These are phyloP conservation scores for Cetoscarus ocellatus DNA, from an alignment of 2,797 vertebrate genomes.

Conservation along the genomic window DNA sequence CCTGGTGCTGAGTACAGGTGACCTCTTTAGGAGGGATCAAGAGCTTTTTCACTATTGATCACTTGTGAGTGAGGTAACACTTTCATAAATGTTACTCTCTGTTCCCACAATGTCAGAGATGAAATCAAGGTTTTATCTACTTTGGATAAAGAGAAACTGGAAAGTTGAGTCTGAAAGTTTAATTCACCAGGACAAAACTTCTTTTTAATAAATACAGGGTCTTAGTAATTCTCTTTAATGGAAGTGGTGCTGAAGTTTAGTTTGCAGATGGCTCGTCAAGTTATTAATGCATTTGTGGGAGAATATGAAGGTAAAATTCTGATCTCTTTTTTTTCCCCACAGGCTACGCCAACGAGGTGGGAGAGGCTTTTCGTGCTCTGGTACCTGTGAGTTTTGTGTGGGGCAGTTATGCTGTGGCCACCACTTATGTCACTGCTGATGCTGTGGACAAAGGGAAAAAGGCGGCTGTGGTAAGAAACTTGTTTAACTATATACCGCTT, in stretches of 20 bases:
- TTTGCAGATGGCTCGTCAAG: not conserved
- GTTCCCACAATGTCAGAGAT: conserved; percentile 11
- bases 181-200: not conserved
- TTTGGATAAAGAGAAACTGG: not conserved
- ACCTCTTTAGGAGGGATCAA: conserved; percentile 41
- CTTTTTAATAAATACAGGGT: not conserved
- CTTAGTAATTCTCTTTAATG: not conserved
- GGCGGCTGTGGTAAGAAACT: conserved; percentile 87
- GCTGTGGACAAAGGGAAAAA: conserved; percentile 94
- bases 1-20: not conserved
- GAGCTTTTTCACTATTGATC: conserved; percentile 28
- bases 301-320: conserved; percentile 6
- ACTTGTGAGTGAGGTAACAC: conserved; percentile 15
- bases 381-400: conserved; percentile 90
- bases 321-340: conserved; percentile 23
- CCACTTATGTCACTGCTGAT: conserved; percentile 92
- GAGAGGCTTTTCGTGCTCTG: conserved; percentile 93
- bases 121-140: not conserved
- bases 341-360: conserved; percentile 98
- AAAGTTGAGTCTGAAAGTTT: too few relatives aligned
- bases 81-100: conserved; percentile 17
- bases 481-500: too few relatives aligned
- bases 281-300: conserved; percentile 14
- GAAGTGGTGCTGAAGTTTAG: not conserved
- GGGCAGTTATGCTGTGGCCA: conserved; percentile 92